Base-by-base conservation (phyloP, 2,888 invertebrate species). In the Thera obeliscata region DNA sequence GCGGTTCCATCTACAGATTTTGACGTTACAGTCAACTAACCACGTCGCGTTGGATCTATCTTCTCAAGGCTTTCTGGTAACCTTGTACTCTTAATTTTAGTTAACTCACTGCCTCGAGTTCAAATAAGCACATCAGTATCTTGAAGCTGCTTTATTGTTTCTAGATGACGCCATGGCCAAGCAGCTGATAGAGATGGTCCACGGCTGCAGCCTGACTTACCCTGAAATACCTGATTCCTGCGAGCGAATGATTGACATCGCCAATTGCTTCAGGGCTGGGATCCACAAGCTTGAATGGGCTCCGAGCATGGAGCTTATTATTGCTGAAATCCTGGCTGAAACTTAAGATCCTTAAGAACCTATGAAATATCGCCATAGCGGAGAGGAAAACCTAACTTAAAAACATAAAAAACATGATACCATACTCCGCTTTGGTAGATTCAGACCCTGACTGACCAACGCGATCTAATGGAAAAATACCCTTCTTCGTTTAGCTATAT, bases 241-340 rank as follows among this genome's bases (percentile, higher is more conserved):
- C 73, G 12, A 78, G 63, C 74, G 73, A 60, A 75, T 82, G 0
- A 73, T 89, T 8, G 75, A 77, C 54, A 70, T 87, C 9, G 81
- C 81, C 61, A 83, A 77, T 59, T 89, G 89, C 75, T 89, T 89
- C 80, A 87, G 87, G 67, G 72, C 64, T 0, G 85, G 84, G 71
- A 83, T 88, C 41, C 87, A 88, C 70, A 84, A 88, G 67, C 79
- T 87, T 7, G 78, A 87, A 70, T 87, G 88, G 87, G 85, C 87
- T 2, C 89, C 89, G 0, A 71, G 70, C 64, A 72, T 83, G 76
- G 87, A 88, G 0, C 67, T 88, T 0, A 62, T 84, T 0, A 59
- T 85, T 0, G 88, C 78, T 7, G 88, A 88, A 46, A 66, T 88
- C 0, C 60, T 88, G 22, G 80, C 87, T 58, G 86, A 87, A 75